Percentiles rank a stretch among this genome's conserved stretches.
phyloP scores from a whole-genome alignment of 2,113 vertebrate species.

The Malurus elegans region DNA sequence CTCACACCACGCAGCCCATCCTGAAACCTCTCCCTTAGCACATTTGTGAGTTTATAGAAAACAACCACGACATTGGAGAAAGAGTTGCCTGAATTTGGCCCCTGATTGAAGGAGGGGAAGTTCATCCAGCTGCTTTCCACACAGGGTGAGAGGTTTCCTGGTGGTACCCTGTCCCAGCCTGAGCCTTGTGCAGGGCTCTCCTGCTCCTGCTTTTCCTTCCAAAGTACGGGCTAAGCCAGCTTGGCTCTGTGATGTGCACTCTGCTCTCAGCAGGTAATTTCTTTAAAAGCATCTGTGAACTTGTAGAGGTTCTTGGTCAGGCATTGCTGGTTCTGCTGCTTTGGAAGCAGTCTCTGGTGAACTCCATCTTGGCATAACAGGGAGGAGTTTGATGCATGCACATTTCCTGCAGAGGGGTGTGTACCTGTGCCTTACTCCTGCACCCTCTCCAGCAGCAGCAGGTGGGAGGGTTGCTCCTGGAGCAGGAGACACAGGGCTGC shows the following conservation, averaged over 20 bases:
- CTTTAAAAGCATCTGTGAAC: not conserved
- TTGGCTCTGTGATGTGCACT: accelerated
- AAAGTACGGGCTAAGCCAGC: not conserved
- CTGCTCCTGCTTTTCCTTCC: not conserved
- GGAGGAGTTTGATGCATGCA: accelerated
- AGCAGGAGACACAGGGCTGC: not conserved
- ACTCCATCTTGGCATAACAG: accelerated
- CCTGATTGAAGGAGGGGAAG: not conserved
- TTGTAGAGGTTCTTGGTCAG: not conserved
- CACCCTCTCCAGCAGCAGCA: accelerated
- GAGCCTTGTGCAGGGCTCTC: not conserved
- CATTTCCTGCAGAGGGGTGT: accelerated
- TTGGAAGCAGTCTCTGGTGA: not conserved
- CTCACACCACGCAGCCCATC: not conserved
- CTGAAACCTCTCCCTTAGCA: not conserved
- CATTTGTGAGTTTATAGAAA: not conserved
- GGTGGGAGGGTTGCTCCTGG: accelerated
- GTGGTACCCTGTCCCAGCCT: not conserved
- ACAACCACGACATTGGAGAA: not conserved
- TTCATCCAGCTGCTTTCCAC: not conserved
- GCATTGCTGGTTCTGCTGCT: not conserved
- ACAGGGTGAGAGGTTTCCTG: not conserved
- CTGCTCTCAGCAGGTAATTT: not conserved
- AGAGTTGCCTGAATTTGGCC: not conserved
- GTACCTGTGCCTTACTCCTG: not conserved